Percentiles rank a stretch among this genome's conserved stretches.
These are phyloP conservation scores for Drosophila oshimai DNA, from an alignment of 1,140 invertebrate species.

Conservation along the genomic window DNA sequence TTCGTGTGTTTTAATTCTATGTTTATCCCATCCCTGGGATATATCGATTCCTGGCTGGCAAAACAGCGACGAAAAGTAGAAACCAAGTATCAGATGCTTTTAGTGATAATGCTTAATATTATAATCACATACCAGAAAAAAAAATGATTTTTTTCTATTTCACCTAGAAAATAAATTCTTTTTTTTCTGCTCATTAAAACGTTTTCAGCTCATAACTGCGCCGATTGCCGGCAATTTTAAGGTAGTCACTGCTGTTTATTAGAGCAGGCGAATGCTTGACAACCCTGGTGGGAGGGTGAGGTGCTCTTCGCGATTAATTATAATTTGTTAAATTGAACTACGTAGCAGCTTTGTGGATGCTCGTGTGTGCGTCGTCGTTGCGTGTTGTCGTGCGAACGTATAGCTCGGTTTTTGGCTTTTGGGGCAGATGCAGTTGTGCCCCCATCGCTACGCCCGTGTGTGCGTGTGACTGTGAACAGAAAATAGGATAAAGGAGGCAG, in stretches of 20 bases:
- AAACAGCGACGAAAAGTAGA: too few species aligned
- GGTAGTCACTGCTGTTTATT: constrained; percentile 1
- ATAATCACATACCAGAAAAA: too few species aligned
- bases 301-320: constrained; percentile 17
- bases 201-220: background rate
- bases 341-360: constrained; percentile 13
- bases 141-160: too few species aligned
- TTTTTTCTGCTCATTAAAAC: background rate
- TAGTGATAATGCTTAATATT: too few species aligned
- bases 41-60: too few species aligned
- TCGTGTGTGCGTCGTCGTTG: constrained; percentile 17
- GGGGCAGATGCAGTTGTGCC: constrained; percentile 39
- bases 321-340: constrained; percentile 40
- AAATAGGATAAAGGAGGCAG: constrained; percentile 22
- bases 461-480: constrained; percentile 11
- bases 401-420: background rate
- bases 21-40: too few species aligned
- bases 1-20: too few species aligned
- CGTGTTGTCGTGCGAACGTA: background rate
- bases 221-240: background rate
- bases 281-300: constrained; percentile 19
- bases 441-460: constrained; percentile 19
- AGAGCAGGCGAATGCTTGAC: background rate
- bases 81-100: too few species aligned
- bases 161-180: too few species aligned